Percentiles rank a stretch among this genome's conserved stretches.
These are phyloP conservation scores for Apocrypta bakeri DNA, from an alignment of 1,140 invertebrate genomes.

Conservation along the genomic window DNA sequence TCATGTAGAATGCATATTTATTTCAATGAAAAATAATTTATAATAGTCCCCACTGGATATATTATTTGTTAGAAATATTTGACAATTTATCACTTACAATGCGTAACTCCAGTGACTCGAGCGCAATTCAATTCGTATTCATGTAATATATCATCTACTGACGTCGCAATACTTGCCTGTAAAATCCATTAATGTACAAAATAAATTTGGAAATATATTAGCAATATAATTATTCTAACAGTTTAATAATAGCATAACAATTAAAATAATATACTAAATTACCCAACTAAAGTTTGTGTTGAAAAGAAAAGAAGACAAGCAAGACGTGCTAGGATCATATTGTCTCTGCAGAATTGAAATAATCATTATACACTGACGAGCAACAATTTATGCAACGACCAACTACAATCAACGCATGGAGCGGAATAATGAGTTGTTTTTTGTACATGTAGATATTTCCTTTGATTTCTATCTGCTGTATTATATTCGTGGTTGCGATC, in stretches of 20 bases:
- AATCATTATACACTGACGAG: background rate
- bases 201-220: background rate
- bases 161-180: background rate
- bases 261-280: too few species aligned
- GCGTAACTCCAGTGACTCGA: background rate
- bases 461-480: too few species aligned
- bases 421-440: too few species aligned
- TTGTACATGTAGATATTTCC: too few species aligned
- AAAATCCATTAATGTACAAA: background rate
- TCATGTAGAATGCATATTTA: too few species aligned
- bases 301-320: background rate
- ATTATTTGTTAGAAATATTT: background rate
- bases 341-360: background rate
- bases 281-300: background rate
- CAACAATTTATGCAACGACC: too few species aligned
- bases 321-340: background rate
- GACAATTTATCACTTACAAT: background rate
- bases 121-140: background rate
- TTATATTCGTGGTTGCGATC: too few species aligned
- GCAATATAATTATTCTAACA: too few species aligned
- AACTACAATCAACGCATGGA: too few species aligned
- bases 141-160: background rate
- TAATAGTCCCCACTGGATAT: too few species aligned
- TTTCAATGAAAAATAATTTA: too few species aligned
- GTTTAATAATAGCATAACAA: too few species aligned